Conservation (phyloP, 1,140 invertebrate genomes). For the Brachionus rubens region DNA sequence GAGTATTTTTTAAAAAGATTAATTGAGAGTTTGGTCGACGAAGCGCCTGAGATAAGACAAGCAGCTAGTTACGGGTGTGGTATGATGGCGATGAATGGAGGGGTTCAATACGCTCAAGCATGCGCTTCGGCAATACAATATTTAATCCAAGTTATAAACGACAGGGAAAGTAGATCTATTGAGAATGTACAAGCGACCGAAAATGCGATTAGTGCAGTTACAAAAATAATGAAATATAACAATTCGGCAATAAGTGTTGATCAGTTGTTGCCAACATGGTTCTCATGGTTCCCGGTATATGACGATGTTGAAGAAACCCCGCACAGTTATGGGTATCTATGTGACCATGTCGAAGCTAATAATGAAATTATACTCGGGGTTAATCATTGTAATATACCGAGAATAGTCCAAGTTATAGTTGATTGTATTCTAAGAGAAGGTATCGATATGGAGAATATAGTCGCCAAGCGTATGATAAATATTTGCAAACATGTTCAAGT, state of each 20-base stretch:
- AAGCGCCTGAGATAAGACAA: slow-evolving; percentile 77
- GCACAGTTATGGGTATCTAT: slow-evolving; percentile 88
- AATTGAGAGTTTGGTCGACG: slow-evolving; percentile 72
- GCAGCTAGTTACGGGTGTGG: slow-evolving; percentile 94
- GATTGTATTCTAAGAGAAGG: slow-evolving; percentile 80
- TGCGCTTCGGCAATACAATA: slow-evolving; percentile 71
- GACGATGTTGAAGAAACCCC: slow-evolving; percentile 92
- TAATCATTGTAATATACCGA: slow-evolving; percentile 81
- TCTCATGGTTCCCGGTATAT: slow-evolving; percentile 88
- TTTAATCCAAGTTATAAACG: slow-evolving; percentile 78
- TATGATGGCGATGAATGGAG: slow-evolving; percentile 84
- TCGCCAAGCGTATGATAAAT: slow-evolving; percentile 65
- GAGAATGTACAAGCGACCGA: slow-evolving; percentile 82
- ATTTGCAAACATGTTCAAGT: slow-evolving; percentile 76
- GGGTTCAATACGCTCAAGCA: slow-evolving; percentile 73
- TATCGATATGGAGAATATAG: slow-evolving; percentile 65
- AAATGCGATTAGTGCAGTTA: slow-evolving; percentile 94
- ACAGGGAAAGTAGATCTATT: slow-evolving; percentile 72
- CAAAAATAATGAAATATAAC: slow-evolving; percentile 82
- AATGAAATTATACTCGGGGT: slow-evolving; percentile 78
- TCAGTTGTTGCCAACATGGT: slow-evolving; percentile 75
- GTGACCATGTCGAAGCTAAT: slow-evolving; percentile 84
- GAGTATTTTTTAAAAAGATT: slow-evolving; percentile 77
- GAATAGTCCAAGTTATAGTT: slow-evolving; percentile 80
- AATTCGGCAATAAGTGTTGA: slow-evolving; percentile 23